Conservation (phyloP, 2,888 invertebrate genomes). For the Invenusta paracnida region DNA sequence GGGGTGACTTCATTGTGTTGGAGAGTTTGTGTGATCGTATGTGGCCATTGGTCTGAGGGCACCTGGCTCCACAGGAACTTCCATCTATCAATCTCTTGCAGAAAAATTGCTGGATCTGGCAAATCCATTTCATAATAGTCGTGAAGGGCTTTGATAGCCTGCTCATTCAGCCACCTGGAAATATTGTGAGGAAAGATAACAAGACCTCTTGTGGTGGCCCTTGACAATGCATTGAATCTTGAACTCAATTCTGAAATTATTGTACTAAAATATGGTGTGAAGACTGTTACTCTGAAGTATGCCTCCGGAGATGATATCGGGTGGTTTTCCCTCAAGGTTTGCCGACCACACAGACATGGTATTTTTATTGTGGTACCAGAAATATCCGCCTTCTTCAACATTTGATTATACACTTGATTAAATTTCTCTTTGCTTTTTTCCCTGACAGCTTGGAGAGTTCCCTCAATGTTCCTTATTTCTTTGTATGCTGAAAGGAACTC, state of each 20-base stretch:
- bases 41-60: conserved; percentile 1
- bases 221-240: not conserved
- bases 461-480: not conserved
- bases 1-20: not conserved
- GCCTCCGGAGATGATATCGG: conserved; percentile 13
- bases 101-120: not conserved
- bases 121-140: conserved; percentile 10
- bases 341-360: not conserved
- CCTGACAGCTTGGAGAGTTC: not conserved
- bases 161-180: conserved; percentile 13
- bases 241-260: not conserved
- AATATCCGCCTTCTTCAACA: conserved; percentile 4
- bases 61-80: not conserved
- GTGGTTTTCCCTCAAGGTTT: conserved; percentile 12
- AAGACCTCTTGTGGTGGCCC: not conserved
- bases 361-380: conserved; percentile 21
- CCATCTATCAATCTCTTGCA: not conserved
- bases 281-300: conserved; percentile 21
- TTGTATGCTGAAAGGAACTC: not conserved
- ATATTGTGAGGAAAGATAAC: conserved; percentile 4
- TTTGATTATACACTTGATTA: conserved; percentile 5
- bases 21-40: not conserved
- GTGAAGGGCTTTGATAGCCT: conserved; percentile 2
- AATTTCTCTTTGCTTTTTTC: not conserved
- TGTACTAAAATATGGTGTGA: conserved; percentile 1